Conservation (phyloP, 30 jellyfish, hydroid and myxozoan genomes). For the Hydractinia symbiolongicarpus region DNA sequence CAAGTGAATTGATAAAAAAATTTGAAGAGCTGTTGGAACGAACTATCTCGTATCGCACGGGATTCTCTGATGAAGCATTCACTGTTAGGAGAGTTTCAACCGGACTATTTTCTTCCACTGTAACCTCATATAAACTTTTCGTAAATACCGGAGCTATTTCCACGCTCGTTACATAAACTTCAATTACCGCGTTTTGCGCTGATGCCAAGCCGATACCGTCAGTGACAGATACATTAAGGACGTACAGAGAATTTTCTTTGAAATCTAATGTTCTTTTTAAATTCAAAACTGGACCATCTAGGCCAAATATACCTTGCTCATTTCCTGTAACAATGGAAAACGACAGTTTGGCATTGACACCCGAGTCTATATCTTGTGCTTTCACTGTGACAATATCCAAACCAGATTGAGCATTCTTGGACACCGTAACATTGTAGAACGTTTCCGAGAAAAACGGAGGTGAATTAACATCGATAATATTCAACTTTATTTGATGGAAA, state of each 20-base stretch:
- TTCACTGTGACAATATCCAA: not conserved
- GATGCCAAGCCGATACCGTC: not conserved
- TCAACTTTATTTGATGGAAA: not conserved
- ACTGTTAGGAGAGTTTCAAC: constrained; percentile 6
- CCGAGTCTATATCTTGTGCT: constrained; percentile 25
- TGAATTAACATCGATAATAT: constrained; percentile 4
- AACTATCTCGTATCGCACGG: not conserved
- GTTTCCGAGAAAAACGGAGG: constrained; percentile 3
- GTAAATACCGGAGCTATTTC: not conserved
- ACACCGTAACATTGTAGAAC: not conserved
- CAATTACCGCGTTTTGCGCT: not conserved
- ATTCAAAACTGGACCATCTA: not conserved
- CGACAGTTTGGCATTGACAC: not conserved
- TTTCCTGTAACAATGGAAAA: constrained; percentile 16
- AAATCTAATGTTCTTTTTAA: not conserved
- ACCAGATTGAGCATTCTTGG: not conserved
- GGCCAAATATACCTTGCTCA: not conserved
- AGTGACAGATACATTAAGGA: constrained; percentile 1
- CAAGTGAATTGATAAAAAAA: not conserved
- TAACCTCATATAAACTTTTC: not conserved
- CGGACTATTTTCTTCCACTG: not conserved
- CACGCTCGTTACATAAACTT: not conserved
- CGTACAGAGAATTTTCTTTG: not conserved
- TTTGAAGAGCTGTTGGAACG: not conserved
- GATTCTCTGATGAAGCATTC: not conserved